These are phyloP conservation scores for Crocidura indochinensis DNA, from an alignment of 2,797 vertebrate species.

Conservation along the genomic window DNA sequence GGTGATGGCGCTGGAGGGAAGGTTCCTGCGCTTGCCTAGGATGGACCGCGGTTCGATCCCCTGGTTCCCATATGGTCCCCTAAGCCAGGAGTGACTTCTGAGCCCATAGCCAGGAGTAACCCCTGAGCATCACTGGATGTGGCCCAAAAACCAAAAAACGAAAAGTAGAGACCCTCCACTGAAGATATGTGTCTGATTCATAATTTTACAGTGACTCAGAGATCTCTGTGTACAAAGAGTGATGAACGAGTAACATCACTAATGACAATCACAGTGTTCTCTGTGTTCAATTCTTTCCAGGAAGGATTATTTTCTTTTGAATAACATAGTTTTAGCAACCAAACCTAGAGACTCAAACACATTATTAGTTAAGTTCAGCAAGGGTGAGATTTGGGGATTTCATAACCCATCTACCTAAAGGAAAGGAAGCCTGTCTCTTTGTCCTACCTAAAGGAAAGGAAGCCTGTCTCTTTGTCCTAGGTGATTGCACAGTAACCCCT, in stretches of 20 bases:
- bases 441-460: neutral
- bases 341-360: neutral
- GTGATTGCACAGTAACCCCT: neutral
- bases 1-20: too few relatives aligned
- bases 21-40: too few relatives aligned
- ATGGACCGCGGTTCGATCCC: too few relatives aligned
- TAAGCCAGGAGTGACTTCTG: too few relatives aligned
- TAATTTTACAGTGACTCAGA: conserved; percentile 14
- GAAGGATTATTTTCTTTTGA: neutral
- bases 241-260: neutral
- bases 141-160: too few relatives aligned
- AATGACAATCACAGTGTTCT: conserved; percentile 33
- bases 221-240: neutral
- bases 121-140: too few relatives aligned
- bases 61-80: too few relatives aligned
- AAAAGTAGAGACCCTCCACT: neutral
- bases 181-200: conserved; percentile 5
- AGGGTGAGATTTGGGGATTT: neutral
- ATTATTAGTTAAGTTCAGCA: neutral
- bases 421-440: neutral
- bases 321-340: conserved; percentile 7
- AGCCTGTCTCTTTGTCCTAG: neutral
- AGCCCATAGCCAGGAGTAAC: too few relatives aligned
- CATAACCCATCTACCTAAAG: neutral
- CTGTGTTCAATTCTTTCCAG: conserved; percentile 49